phyloP scores from a whole-genome alignment of 2,797 vertebrate species.

The Anomalospiza imberbis region DNA sequence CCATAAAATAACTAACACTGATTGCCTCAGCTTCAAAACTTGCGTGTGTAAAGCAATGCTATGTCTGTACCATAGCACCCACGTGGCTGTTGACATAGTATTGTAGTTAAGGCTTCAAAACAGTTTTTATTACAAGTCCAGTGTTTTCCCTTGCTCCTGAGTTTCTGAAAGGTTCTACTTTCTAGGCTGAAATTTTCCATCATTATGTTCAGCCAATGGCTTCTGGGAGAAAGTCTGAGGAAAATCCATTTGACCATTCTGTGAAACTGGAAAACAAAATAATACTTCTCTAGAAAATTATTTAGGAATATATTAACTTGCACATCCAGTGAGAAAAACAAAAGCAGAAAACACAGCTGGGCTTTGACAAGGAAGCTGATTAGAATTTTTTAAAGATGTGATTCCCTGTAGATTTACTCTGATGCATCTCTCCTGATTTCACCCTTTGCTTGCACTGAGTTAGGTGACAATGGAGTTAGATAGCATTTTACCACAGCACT shows the following conservation, averaged over 20 bases:
- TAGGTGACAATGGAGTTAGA: neutral
- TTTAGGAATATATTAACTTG: slow-evolving; percentile 6
- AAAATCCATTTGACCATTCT: slow-evolving; percentile 71
- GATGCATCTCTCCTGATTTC: neutral
- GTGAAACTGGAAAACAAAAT: slow-evolving; percentile 66
- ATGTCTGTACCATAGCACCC: neutral
- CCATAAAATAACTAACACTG: slow-evolving; percentile 40
- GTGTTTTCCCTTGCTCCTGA: slow-evolving; percentile 68
- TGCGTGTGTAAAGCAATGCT: neutral
- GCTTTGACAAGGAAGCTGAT: neutral
- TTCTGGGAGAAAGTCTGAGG: slow-evolving; percentile 71
- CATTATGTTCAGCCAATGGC: slow-evolving; percentile 70
- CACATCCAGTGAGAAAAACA: slow-evolving; percentile 3
- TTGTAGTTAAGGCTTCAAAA: slow-evolving; percentile 30
- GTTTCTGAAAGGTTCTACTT: slow-evolving; percentile 75
- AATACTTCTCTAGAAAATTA: slow-evolving; percentile 30
- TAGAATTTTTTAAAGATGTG: neutral
- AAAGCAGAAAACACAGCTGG: neutral
- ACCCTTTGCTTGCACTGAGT: neutral
- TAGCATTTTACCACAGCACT: neutral
- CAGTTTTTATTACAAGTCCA: slow-evolving; percentile 16
- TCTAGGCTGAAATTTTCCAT: slow-evolving; percentile 80
- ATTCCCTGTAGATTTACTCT: neutral
- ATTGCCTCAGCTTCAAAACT: neutral
- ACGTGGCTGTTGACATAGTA: neutral